These are phyloP conservation scores for Callyntrura sp. DNA, from an alignment of 2,888 invertebrate species.

Conservation along the genomic window DNA sequence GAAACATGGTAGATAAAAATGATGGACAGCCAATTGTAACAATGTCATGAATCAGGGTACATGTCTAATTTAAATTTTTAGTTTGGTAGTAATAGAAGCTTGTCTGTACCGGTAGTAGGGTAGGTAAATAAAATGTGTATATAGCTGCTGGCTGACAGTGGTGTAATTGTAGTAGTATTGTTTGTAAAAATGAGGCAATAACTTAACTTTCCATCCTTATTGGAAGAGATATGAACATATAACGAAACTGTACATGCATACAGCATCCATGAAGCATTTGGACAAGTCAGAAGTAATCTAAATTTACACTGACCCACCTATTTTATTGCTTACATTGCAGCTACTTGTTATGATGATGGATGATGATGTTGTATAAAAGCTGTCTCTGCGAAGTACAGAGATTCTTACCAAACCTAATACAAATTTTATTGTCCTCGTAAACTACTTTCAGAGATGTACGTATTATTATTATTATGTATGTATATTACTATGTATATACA, in stretches of 20 bases:
- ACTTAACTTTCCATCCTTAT: too few relatives aligned
- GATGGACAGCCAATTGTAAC: constrained; percentile 27
- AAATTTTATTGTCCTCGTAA: constrained; percentile 2
- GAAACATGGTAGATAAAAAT: constrained; percentile 36
- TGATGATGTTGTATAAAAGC: neutral
- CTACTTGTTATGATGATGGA: too few relatives aligned
- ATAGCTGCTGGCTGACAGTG: neutral
- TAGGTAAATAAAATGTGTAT: neutral
- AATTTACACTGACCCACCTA: constrained; percentile 18
- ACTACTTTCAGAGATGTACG: constrained; percentile 6
- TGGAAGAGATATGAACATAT: too few relatives aligned
- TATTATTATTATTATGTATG: too few relatives aligned
- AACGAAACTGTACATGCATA: neutral
- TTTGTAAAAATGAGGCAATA: too few relatives aligned
- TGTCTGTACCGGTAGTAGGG: neutral
- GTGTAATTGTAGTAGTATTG: neutral
- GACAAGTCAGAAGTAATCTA: constrained; percentile 18
- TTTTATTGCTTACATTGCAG: neutral
- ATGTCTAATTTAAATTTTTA: neutral
- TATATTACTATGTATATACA: neutral
- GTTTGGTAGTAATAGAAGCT: neutral
- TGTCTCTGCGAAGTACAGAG: neutral
- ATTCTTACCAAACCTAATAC: neutral
- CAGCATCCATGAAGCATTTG: constrained; percentile 18
- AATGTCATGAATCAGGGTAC: neutral